phyloP scores from a whole-genome alignment of 2,888 invertebrate species.

The Pristionchus entomophagus region DNA sequence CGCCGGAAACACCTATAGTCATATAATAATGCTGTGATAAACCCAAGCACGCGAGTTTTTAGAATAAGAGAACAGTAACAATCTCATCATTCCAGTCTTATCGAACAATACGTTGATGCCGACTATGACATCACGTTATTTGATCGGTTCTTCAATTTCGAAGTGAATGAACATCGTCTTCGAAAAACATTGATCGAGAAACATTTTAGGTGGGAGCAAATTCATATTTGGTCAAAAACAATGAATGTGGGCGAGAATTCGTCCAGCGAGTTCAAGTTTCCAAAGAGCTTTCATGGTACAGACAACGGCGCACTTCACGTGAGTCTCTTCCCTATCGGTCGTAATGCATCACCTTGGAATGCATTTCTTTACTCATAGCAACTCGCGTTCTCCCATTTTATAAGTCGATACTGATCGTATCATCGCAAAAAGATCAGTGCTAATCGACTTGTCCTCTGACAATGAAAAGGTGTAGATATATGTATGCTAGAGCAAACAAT shows the following conservation, averaged over 20 bases:
- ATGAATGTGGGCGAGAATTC: not conserved
- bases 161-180: not conserved
- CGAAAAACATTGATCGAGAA: not conserved
- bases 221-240: not conserved
- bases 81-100: not conserved
- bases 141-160: slow-evolving; percentile 33
- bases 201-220: not conserved
- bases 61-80: too few species aligned
- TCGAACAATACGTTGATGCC: not conserved
- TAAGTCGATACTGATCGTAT: too few species aligned
- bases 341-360: too few species aligned
- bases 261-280: not conserved
- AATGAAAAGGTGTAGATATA: too few species aligned
- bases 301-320: slow-evolving; percentile 44
- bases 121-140: not conserved
- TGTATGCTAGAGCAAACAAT: too few species aligned
- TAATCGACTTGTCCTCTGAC: too few species aligned
- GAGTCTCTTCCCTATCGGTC: not conserved
- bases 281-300: not conserved
- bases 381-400: too few species aligned
- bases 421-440: too few species aligned
- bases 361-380: too few species aligned
- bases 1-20: too few species aligned
- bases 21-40: slow-evolving; percentile 66
- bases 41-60: slow-evolving; percentile 50